Evolutionary conservation across 2,113 vertebrate species (phyloP).

Genomic region (Octodon degus): DNA sequence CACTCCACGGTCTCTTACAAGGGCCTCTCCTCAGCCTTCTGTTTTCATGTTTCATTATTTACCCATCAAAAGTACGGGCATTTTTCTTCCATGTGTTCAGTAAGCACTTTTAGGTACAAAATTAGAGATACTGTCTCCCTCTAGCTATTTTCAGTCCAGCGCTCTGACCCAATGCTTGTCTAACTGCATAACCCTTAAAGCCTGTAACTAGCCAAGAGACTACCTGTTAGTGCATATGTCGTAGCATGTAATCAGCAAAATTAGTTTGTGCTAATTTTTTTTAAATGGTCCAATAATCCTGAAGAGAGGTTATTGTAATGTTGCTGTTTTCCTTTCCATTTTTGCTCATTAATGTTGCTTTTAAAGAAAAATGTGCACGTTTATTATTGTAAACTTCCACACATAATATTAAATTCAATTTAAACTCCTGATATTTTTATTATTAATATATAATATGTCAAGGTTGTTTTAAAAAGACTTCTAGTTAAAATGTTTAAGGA

Average conservation of each 20-base stretch:
- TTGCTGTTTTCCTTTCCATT: background rate
- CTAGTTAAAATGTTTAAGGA: background rate
- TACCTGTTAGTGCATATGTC: background rate
- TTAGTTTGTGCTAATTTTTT: background rate
- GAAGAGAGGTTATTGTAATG: background rate
- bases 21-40: background rate
- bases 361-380: background rate
- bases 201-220: background rate
- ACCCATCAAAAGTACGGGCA: rapidly evolving
- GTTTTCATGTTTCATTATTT: conserved; percentile 32
- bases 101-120: background rate
- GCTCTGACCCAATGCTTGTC: background rate
- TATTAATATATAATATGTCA: background rate
- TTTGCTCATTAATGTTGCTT: conserved; percentile 10
- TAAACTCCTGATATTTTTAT: background rate
- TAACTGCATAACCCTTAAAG: background rate
- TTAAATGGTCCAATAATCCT: background rate
- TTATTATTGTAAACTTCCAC: conserved; percentile 3
- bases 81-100: background rate
- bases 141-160: background rate
- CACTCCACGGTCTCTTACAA: background rate
- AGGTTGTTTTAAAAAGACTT: background rate
- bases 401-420: background rate
- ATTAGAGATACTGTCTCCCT: background rate
- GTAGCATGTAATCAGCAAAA: background rate